Evolutionary conservation across 92 coral and sea anemone genomes (phyloP).

Genomic region (Epizoanthus rinbou): DNA sequence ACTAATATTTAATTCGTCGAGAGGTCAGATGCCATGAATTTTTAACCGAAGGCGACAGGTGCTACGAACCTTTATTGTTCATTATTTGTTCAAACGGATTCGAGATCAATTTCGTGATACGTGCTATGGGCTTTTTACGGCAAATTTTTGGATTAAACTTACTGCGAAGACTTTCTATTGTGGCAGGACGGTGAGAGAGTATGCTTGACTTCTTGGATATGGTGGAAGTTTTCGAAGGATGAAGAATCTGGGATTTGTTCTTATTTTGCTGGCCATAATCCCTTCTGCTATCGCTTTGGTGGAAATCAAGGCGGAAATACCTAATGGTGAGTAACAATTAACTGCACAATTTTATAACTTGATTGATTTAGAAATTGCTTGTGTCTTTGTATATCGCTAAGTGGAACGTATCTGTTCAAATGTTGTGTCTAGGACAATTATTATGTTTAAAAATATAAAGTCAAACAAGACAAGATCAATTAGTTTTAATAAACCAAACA

Average conservation of each 20-base stretch:
- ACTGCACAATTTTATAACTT: not conserved
- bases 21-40: slow-evolving; percentile 40
- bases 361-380: not conserved
- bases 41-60: slow-evolving; percentile 34
- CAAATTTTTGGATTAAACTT: not conserved
- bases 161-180: not conserved
- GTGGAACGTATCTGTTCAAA: not conserved
- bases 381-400: too few relatives aligned
- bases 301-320: slow-evolving; percentile 18
- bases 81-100: slow-evolving; percentile 10
- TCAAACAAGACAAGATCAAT: not conserved
- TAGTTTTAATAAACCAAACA: not conserved
- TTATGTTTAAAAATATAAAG: not conserved
- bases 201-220: slow-evolving; percentile 10
- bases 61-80: not conserved
- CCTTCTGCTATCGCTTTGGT: slow-evolving; percentile 25
- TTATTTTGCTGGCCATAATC: slow-evolving; percentile 10
- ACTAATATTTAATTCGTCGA: slow-evolving; percentile 23
- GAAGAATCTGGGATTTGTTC: slow-evolving; percentile 8
- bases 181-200: not conserved
- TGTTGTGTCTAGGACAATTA: not conserved
- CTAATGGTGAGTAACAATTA: slow-evolving; percentile 1
- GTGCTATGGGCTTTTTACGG: not conserved
- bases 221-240: slow-evolving; percentile 4
- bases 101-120: not conserved